Evolutionary conservation across 2,113 vertebrate species (phyloP).

Genomic region (Ptyas mucosa): DNA sequence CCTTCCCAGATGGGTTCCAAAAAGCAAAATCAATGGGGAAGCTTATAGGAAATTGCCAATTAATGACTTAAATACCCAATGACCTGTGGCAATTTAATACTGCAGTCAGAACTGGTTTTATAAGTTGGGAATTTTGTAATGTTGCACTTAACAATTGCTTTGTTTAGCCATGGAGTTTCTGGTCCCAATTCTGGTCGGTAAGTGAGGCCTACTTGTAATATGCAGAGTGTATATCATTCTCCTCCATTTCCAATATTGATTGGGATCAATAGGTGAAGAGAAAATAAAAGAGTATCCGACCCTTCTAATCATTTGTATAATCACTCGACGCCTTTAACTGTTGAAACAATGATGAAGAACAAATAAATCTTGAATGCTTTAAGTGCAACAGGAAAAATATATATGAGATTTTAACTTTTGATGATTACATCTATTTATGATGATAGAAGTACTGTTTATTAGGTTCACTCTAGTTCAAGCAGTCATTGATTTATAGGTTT

Average conservation of each 20-base stretch:
- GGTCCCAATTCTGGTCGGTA: neutral
- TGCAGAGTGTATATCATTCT: neutral
- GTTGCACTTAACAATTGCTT: neutral
- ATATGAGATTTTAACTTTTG: neutral
- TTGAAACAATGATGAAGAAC: neutral
- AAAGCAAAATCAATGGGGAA: neutral
- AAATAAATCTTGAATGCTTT: neutral
- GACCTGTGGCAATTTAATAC: neutral
- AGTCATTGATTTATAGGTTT: neutral
- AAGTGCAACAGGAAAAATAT: neutral
- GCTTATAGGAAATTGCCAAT: neutral
- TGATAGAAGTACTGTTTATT: neutral
- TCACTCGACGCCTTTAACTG: neutral
- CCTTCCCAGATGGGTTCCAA: neutral
- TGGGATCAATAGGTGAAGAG: neutral
- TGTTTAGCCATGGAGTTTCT: neutral
- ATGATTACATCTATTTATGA: neutral
- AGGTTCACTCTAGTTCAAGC: neutral
- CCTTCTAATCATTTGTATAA: neutral
- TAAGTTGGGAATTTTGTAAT: neutral
- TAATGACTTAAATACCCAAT: neutral
- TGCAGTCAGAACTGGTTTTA: neutral
- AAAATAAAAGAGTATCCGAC: neutral
- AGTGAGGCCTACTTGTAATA: neutral
- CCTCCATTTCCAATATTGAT: neutral